Base-by-base conservation (phyloP, 2,113 vertebrate genomes). In the Lamprotornis superbus region DNA sequence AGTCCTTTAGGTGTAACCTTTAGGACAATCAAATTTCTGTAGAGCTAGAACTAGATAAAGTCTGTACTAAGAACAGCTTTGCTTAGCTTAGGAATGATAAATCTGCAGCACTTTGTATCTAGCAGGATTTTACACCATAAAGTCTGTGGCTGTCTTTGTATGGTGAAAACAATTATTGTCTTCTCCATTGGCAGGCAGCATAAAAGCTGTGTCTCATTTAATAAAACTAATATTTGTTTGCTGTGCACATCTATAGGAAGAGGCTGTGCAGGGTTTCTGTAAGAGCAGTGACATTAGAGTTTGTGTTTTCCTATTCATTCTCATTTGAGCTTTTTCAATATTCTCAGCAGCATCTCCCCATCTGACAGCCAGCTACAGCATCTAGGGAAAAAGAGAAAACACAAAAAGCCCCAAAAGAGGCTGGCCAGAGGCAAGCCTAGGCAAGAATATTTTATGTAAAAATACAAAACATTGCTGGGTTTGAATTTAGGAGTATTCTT, bases 181-280 rank as follows among this genome's bases (percentile, higher is more conserved):
- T 35, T 80, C 75, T 87, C 59, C 52, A 49, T 35, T 93, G 76
- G 52, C 76, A 86, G 63, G 47, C 22, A 93, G 57, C 21, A 81
- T 44, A 86, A 86, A 91, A 93, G 59, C 52, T 47, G 27, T 56
- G 63, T 73, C 55, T 90, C 68, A 55, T 86, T 88, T 88, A 77
- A 83, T 75, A 46, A 86, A 93, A 59, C 35, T 77, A 78, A 35
- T 92, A 74, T 89, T 96, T 93, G 77, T 71, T 65, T 90, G 33
- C 56, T 59, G 60, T 53, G 40, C 22, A 63, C 37, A 56, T 44
- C 25, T 52, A 39, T 17, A 60, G 25, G 44, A 92, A 81, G 57
- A 74, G 42, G 25, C 46, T 71, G 35, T 47, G 44, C 44, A 59
- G 49, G 39, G 68, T 83, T 96, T 53, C 76, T 55, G 7, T 31